Evolutionary conservation across 2,113 vertebrate genomes (phyloP), one percentile per base, ranked within the genome.

Genomic region (Syngnathus scovelli): DNA sequence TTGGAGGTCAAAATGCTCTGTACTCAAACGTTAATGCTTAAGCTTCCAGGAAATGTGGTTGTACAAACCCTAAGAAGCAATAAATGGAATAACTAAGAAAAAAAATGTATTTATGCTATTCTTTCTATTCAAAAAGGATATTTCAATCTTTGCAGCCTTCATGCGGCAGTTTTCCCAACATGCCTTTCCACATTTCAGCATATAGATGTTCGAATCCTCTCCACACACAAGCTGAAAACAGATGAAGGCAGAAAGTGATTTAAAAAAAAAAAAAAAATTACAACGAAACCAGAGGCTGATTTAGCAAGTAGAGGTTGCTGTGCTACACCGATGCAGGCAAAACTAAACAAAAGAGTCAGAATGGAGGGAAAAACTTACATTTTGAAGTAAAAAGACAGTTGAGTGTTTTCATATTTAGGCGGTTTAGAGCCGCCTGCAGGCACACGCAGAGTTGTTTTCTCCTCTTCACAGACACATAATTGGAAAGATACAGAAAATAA

Each of bases 171-270:
- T 78, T 76, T 67, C 59, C 49, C 46, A 43, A 21, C 23, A 1
- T 54, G 49, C 59, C 61, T 76, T 55, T 64, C 68, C 76, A 81
- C 62, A 55, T 75, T 73, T 78, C 16, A 62, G 62, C 48, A n/a
- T 71, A 46, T 36, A 64, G 51, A 51, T 39, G 41, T 58, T 59
- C 36, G 67, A 38, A 70, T 63, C 38, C 60, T 66, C 49, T 77
- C 66, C 41, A 72, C 67, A 75, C 41, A 71, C 49, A 72, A 63
- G 71, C 67, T 69, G 68, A 59, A 33, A 69, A 58, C 52, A 78
- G 63, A 84, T 59, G 60, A 81, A 79, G 49, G 75, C 61, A 59
- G 71, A 83, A 86, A 74, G 55, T 67, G 64, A 77, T 79, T 87
- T 79, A 78, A 38, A 60, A 16, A 44, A 81, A 79, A 2, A 39